Evolutionary conservation across 2,888 invertebrate species (phyloP), one percentile per base, ranked within the genome.

Genomic region (Erebia aethiops): DNA sequence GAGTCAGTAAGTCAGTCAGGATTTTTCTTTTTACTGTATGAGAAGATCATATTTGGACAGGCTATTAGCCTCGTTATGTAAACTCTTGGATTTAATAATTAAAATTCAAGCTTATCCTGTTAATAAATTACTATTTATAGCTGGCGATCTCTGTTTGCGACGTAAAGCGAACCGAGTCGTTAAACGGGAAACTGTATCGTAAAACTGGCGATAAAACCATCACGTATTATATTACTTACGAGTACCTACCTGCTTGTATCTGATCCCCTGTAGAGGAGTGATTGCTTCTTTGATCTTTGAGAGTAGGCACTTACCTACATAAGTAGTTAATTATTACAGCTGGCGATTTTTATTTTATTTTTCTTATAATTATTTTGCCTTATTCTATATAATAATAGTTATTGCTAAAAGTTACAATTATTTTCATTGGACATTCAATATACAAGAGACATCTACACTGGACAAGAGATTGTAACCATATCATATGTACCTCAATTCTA

Each of bases 131-230:
- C 43, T 46, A 61, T 61, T 75, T 72, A 69, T 64, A 51, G 52
- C 63, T 67, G 73, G 71, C 76, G 76, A 74, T 73, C 71, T 75
- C 67, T 71, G 71, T 65, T 61, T 16, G 41, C n/a, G 61, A 61
- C 46, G 70, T 51, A 62, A 58, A 71, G 71, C 61, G 62, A 72
- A 69, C 67, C 62, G 63, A 67, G 61, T 74, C 74, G 74, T 77
- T 73, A 73, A 74, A 70, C 46, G 63, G 69, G 67, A 69, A 71
- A 74, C 72, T 66, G 57, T 64, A 70, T 77, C 75, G 74, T 77
- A 76, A 77, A 76, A 35, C 62, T 69, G 63, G 70, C 71, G 66
- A 74, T 67, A 74, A 74, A 71, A 70, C 69, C 62, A 70, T 77
- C 75, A 78, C 76, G 75, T 71, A 57, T 10, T 18, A 54, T 54